Conservation (phyloP, 2,888 invertebrate species). For the Mallateleia sp. region DNA sequence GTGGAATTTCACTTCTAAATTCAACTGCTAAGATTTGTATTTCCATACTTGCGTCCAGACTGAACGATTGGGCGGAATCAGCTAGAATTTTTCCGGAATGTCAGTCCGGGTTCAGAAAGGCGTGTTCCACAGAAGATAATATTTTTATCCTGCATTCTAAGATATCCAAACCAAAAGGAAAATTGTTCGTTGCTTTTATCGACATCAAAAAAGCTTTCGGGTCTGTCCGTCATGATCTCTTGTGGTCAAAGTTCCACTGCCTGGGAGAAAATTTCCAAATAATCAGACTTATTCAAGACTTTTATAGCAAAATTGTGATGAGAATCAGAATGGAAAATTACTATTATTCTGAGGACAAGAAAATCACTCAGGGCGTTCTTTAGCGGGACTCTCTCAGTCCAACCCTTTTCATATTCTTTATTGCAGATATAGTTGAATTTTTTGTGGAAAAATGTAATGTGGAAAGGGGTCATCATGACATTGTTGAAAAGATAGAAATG, state of each 20-base stretch:
- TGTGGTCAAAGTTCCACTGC: slow-evolving; percentile 29
- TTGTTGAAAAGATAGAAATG: too few species aligned
- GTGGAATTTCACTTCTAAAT: slow-evolving; percentile 10
- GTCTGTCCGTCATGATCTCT: slow-evolving; percentile 23
- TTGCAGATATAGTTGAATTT: too few species aligned
- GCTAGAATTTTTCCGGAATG: background rate
- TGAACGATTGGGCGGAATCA: background rate
- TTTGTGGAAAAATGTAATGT: too few species aligned
- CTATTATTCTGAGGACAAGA: too few species aligned
- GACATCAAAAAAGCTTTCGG: slow-evolving; percentile 44
- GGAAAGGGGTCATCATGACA: too few species aligned
- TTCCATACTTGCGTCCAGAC: background rate
- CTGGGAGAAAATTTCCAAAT: slow-evolving; percentile 2
- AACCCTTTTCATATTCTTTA: too few species aligned
- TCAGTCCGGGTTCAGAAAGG: background rate
- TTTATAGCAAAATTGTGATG: slow-evolving; percentile 11
- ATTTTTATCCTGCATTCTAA: slow-evolving; percentile 15
- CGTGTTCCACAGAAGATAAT: slow-evolving; percentile 11
- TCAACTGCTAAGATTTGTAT: background rate
- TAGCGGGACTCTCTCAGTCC: too few species aligned
- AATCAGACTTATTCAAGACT: slow-evolving; percentile 4
- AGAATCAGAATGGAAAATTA: slow-evolving; percentile 9
- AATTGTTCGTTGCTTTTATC: slow-evolving; percentile 45
- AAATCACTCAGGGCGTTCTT: too few species aligned
- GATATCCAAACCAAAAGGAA: slow-evolving; percentile 9